Base-by-base conservation (phyloP, 1,140 invertebrate genomes). In the Lordiphosa stackelbergi region DNA sequence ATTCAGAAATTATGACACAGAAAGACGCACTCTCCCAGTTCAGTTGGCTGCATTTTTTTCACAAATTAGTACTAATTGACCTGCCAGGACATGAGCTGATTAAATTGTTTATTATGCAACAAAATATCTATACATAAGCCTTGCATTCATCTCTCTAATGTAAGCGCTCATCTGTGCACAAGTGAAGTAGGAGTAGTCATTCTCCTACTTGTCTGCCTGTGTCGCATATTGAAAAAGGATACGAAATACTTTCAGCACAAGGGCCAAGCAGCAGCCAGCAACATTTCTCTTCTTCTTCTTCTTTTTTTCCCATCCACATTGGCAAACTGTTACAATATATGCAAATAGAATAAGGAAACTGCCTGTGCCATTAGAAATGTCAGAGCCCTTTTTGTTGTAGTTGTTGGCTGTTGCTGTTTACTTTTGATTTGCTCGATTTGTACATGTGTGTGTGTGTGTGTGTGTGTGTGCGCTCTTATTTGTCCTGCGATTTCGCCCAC, bases 361-460 rank as follows among this genome's bases (percentile, higher is more conserved):
- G 63, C 35, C 63, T 66, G 60, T 40, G 38, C 36, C 49, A 72
- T 66, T 59, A 66, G 60, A 63, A 58, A 46, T 46, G 24, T 46
- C 43, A 46, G 22, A 47, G 22, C 64, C 34, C 56, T 53, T 43
- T 71, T 57, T 77, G 57, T 66, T 52, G 51, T 53, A 37, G 40
- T 56, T 69, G 45, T 63, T 66, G 46, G 59, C 53, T 66, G 53
- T 43, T 64, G 62, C 42, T 81, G 75, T 79, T 79, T 79, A 71
- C 75, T 64, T 79, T 79, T 75, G 75, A 79, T 79, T 79, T 79
- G 62, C 68, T 81, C 66, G 63, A 81, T 75, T 81, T 66, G 69
- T 69, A 34, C 11, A 34, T 9, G 5, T 45, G 19, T 51, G 37
- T 51, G 34, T 10, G 7, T 56, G 38, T 51, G 34, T 10, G 7